phyloP scores from a whole-genome alignment of 2,113 vertebrate genomes.

The Channa argus region DNA sequence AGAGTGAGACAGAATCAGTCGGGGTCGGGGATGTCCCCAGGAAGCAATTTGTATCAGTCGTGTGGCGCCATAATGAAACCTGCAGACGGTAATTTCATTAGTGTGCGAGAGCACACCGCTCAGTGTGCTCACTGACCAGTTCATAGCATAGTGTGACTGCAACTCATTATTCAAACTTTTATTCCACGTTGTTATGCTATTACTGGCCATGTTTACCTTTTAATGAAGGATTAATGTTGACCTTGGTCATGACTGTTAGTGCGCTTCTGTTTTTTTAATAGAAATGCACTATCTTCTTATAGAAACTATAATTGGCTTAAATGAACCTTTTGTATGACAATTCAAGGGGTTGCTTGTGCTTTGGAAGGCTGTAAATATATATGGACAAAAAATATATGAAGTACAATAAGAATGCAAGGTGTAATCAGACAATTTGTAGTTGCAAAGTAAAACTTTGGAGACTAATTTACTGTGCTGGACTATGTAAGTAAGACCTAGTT shows the following conservation, averaged over 20 bases:
- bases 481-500: too few relatives aligned
- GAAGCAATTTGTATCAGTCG: conserved; percentile 53
- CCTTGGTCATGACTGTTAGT: not conserved
- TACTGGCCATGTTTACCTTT: not conserved
- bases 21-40: conserved; percentile 58
- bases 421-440: not conserved
- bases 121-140: conserved; percentile 21
- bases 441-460: not conserved
- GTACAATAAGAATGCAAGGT: not conserved
- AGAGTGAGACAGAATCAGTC: conserved; percentile 56
- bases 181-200: conserved; percentile 15
- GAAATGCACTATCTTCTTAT: too few relatives aligned
- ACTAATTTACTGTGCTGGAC: not conserved
- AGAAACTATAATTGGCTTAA: too few relatives aligned
- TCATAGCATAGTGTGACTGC: conserved; percentile 18
- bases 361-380: not conserved
- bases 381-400: too few relatives aligned
- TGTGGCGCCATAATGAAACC: conserved; percentile 44
- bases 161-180: conserved; percentile 50
- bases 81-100: conserved; percentile 56
- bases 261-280: too few relatives aligned
- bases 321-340: too few relatives aligned
- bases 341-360: not conserved
- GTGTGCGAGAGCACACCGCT: not conserved
- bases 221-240: not conserved